Conservation (phyloP, 1,140 invertebrate genomes). For the Drusus annulatus region DNA sequence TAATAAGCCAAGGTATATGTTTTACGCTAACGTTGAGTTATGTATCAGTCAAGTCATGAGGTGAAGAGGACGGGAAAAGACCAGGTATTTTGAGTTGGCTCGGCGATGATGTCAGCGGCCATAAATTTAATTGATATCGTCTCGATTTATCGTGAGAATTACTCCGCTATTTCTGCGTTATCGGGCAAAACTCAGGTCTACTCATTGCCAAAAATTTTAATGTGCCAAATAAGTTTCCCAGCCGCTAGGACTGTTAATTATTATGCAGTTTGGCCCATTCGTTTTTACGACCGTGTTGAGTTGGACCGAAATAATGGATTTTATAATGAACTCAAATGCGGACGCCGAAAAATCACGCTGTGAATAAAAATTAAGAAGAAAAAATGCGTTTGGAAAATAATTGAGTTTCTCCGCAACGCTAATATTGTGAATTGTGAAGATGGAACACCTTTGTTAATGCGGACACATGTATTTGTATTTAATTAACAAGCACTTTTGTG, state of each 20-base stretch:
- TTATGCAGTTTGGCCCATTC: constrained; percentile 13
- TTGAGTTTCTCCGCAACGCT: constrained; percentile 2
- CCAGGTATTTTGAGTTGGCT: neutral
- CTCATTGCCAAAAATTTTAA: constrained; percentile 17
- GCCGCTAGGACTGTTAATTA: constrained; percentile 5
- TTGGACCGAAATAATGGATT: constrained; percentile 1
- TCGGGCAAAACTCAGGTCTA: neutral
- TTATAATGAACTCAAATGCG: constrained; percentile 22
- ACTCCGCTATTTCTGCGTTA: neutral
- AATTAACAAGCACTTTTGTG: no score
- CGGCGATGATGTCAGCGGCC: constrained; percentile 9
- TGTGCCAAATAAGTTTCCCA: constrained; percentile 1
- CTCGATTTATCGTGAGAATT: constrained; percentile 13
- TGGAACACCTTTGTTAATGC: neutral
- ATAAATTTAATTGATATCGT: constrained; percentile 16
- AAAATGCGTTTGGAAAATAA: constrained; percentile 16
- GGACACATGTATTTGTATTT: neutral
- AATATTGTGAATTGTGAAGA: constrained; percentile 4
- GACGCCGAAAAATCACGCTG: constrained; percentile 7
- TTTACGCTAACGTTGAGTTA: no score
- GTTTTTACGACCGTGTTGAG: constrained; percentile 28
- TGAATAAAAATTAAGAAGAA: constrained; percentile 27
- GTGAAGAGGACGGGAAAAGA: no score
- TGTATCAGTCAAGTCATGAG: no score
- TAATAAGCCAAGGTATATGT: no score